Percentiles rank a stretch among this genome's conserved stretches.
These are phyloP conservation scores for Platysternon megacephalum DNA, from an alignment of 2,113 vertebrate species.

Conservation along the genomic window DNA sequence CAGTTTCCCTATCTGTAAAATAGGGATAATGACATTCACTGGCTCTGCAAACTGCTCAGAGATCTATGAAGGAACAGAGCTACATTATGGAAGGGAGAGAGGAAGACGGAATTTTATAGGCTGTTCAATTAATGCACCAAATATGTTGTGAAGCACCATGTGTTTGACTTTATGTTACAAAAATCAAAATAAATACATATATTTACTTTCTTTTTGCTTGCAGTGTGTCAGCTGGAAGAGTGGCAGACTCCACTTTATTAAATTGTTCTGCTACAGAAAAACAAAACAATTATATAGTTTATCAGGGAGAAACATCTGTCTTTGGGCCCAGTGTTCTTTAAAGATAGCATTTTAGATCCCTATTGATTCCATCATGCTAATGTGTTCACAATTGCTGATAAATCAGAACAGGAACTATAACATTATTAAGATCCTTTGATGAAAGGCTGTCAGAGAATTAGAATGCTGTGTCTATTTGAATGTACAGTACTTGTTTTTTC, in stretches of 20 bases:
- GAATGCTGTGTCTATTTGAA: not conserved
- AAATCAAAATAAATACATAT: not conserved
- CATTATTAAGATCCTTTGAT: conserved; percentile 4
- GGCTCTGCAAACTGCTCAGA: fast-evolving
- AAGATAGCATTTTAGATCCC: conserved; percentile 19
- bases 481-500: not conserved
- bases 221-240: not conserved
- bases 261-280: conserved; percentile 29
- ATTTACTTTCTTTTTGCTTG: not conserved
- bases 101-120: not conserved
- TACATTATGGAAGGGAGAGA: not conserved
- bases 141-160: not conserved
- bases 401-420: not conserved
- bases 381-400: conserved; percentile 12
- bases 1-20: not conserved
- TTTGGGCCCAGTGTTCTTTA: conserved; percentile 3
- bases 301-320: not conserved
- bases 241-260: not conserved
- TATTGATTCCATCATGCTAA: not conserved
- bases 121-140: too few species aligned
- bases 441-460: conserved; percentile 11
- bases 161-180: not conserved
- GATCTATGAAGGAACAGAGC: fast-evolving
- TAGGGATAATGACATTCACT: not conserved
- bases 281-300: conserved; percentile 2